Evolutionary conservation across 2,797 vertebrate species (phyloP).

Genomic region (Microchirus variegatus): DNA sequence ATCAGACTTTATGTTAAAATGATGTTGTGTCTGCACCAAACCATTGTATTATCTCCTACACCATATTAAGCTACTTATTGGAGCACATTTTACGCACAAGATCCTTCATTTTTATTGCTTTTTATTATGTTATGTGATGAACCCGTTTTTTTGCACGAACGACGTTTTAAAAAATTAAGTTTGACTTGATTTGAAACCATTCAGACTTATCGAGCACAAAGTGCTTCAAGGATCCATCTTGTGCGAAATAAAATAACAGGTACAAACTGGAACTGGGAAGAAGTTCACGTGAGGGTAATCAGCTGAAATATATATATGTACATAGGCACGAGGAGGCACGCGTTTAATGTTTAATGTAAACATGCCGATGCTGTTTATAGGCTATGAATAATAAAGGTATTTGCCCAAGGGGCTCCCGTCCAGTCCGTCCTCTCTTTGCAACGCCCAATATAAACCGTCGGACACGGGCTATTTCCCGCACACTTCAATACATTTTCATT

Average conservation of each 20-base stretch:
- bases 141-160: no score
- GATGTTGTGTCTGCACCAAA: neutral
- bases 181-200: neutral
- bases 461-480: slow-evolving; percentile 58
- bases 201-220: neutral
- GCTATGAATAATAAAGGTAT: slow-evolving; percentile 32
- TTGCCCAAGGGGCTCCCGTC: slow-evolving; percentile 13
- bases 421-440: slow-evolving; percentile 24
- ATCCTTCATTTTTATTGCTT: no score
- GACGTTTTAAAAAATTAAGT: no score
- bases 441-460: slow-evolving; percentile 43
- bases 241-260: neutral
- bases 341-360: slow-evolving; percentile 23
- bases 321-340: neutral
- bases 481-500: slow-evolving; percentile 52
- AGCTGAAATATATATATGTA: slow-evolving; percentile 1
- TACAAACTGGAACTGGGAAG: neutral
- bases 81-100: no score
- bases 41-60: no score
- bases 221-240: neutral
- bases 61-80: no score
- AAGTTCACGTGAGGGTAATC: slow-evolving; percentile 11
- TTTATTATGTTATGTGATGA: no score
- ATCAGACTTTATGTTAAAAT: no score
- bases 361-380: slow-evolving; percentile 32